phyloP scores from a whole-genome alignment of 2,113 vertebrate species.

The Reinhardtius hippoglossoides region DNA sequence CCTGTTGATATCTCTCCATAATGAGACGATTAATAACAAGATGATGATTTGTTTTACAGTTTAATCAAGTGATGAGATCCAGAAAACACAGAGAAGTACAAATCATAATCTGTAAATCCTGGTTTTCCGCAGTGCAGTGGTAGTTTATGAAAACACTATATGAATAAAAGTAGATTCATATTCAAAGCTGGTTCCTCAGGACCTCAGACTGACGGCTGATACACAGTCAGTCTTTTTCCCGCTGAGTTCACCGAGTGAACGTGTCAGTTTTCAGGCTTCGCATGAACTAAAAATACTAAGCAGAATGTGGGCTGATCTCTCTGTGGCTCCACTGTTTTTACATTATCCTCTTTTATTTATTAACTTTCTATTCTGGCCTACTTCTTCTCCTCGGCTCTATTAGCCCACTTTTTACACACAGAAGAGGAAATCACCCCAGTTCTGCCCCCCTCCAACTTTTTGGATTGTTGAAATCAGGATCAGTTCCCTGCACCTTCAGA shows the following conservation, averaged over 20 bases:
- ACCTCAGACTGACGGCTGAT: no score
- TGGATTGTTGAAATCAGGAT: no score
- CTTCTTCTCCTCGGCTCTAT: slow-evolving; percentile 46
- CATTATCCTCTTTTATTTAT: slow-evolving; percentile 60
- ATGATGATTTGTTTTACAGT: neutral
- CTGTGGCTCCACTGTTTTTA: slow-evolving; percentile 49
- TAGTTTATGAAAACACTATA: no score
- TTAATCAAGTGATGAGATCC: slow-evolving; percentile 8
- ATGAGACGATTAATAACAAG: slow-evolving; percentile 1
- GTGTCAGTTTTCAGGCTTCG: neutral
- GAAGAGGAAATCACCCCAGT: slow-evolving; percentile 31
- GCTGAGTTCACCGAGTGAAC: no score
- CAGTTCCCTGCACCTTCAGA: no score
- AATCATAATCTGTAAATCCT: neutral
- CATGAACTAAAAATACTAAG: slow-evolving; percentile 45
- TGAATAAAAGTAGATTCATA: no score
- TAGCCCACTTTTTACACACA: slow-evolving; percentile 52
- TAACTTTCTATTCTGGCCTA: slow-evolving; percentile 59
- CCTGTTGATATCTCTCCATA: slow-evolving; percentile 2
- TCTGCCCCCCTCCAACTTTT: neutral
- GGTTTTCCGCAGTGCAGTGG: no score
- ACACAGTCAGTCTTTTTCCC: no score
- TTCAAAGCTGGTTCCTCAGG: no score
- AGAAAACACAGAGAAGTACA: neutral
- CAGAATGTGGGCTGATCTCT: slow-evolving; percentile 58